phyloP scores from a whole-genome alignment of 2,113 vertebrate genomes.

The Oncorhynchus masou region DNA sequence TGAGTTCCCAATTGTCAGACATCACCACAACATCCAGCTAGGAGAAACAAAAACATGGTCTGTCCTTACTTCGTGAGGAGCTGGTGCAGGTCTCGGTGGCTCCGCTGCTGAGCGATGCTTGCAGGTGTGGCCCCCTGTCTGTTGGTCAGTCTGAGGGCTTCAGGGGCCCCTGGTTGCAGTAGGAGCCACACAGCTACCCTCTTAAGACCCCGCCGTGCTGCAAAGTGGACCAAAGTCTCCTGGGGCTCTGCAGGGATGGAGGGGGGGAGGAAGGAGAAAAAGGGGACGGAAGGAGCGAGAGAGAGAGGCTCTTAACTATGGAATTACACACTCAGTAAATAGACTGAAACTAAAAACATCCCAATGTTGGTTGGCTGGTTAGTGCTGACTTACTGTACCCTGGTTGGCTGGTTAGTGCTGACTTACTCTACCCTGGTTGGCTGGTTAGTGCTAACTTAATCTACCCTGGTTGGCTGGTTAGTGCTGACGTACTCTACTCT shows the following conservation, averaged over 20 bases:
- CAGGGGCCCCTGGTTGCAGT: slow-evolving; percentile 83
- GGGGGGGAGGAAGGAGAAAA: neutral
- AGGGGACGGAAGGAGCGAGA: neutral
- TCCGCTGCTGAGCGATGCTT: slow-evolving; percentile 79
- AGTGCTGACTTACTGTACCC: no score
- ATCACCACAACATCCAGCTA: no score
- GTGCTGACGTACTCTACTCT: no score
- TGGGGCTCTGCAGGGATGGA: slow-evolving; percentile 72
- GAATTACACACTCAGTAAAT: neutral
- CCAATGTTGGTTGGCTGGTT: neutral
- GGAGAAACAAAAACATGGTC: no score
- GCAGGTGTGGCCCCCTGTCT: slow-evolving; percentile 84
- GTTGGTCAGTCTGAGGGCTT: slow-evolving; percentile 83
- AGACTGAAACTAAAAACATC: neutral
- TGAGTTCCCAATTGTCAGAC: no score
- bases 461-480: no score
- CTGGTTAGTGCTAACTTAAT: no score
- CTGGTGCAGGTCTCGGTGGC: slow-evolving; percentile 76
- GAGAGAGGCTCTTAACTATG: neutral
- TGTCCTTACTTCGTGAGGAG: slow-evolving; percentile 82
- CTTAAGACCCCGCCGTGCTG: slow-evolving; percentile 84
- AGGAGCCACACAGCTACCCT: slow-evolving; percentile 83
- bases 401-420: no score
- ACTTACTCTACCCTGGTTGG: no score
- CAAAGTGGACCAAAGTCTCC: slow-evolving; percentile 93